A percentile compares a stretch with the other conserved stretches of the same genome.
Conservation (phyloP, 1,140 invertebrate genomes). For the Lepidurus couesii region DNA sequence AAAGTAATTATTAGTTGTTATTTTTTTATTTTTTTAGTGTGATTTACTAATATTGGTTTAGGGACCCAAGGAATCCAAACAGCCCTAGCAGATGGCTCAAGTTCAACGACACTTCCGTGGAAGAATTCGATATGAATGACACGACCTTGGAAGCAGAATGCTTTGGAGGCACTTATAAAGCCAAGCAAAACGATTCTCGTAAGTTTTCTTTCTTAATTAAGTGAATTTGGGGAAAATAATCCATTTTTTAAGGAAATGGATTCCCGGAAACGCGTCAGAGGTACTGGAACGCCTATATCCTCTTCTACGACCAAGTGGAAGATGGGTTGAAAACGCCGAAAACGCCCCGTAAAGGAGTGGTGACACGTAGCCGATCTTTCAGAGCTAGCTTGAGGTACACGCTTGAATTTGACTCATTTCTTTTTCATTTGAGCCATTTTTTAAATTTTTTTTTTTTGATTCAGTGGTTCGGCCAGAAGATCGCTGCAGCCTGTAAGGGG, state of each 20-base stretch:
- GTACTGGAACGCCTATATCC: constrained; percentile 59
- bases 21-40: constrained; percentile 28
- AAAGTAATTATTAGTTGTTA: constrained; percentile 36
- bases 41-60: constrained; percentile 25
- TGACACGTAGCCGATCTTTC: constrained; percentile 32
- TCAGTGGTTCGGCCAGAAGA: constrained; percentile 34
- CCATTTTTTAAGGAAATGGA: constrained; percentile 39
- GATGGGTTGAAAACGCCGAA: constrained; percentile 43
- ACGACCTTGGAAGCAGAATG: constrained; percentile 50
- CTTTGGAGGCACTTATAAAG: constrained; percentile 53
- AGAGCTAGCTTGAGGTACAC: constrained; percentile 26
- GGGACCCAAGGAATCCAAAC: not conserved
- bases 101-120: constrained; percentile 57
- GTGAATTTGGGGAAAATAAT: not conserved
- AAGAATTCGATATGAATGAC: constrained; percentile 47
- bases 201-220: constrained; percentile 35
- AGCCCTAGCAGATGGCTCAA: constrained; percentile 49
- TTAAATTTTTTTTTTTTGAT: not conserved
- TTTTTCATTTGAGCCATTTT: not conserved
- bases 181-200: constrained; percentile 48
- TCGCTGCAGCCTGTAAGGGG: constrained; percentile 34
- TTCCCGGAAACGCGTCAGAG: constrained; percentile 47
- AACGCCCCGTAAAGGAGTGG: constrained; percentile 41
- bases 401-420: not conserved
- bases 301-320: constrained; percentile 52